Evolutionary conservation across 1,140 invertebrate species (phyloP).

Genomic region (Macrotrachela quadricornifera): DNA sequence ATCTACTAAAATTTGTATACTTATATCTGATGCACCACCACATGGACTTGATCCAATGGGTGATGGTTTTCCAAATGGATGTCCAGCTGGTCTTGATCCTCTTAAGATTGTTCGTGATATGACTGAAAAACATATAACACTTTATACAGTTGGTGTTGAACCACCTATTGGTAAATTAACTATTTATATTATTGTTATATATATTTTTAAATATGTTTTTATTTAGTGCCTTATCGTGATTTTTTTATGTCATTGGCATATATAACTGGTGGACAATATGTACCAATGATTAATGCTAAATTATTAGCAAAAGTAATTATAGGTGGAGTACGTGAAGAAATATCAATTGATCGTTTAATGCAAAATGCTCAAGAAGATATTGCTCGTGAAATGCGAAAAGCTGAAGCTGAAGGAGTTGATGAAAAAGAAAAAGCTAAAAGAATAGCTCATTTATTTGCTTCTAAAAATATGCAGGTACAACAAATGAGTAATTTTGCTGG

Average conservation of each 20-base stretch:
- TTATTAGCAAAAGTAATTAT: slow-evolving; percentile 16
- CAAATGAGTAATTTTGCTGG: no score
- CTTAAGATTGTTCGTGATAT: slow-evolving; percentile 14
- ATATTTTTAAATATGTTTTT: no score
- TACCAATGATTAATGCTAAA: slow-evolving; percentile 15
- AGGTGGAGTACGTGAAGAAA: slow-evolving; percentile 19
- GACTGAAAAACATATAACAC: slow-evolving; percentile 17
- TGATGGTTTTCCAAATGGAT: slow-evolving; percentile 12
- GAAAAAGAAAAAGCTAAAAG: neutral
- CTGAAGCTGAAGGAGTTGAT: neutral
- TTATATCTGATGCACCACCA: slow-evolving; percentile 20
- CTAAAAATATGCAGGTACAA: no score
- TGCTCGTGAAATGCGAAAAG: slow-evolving; percentile 7
- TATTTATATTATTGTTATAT: no score
- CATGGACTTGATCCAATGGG: slow-evolving; percentile 15
- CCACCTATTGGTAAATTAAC: no score
- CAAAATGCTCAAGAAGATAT: slow-evolving; percentile 16
- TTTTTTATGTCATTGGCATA: slow-evolving; percentile 20
- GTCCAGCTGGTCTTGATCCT: slow-evolving; percentile 16
- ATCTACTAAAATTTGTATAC: slow-evolving; percentile 19
- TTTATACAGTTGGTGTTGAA: slow-evolving; percentile 20
- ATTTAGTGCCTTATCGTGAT: slow-evolving; percentile 17
- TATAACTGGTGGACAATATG: slow-evolving; percentile 20
- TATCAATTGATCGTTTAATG: slow-evolving; percentile 18
- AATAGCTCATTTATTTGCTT: no score